phyloP scores from a whole-genome alignment of 2,113 vertebrate species.

The Syngnathus floridae region DNA sequence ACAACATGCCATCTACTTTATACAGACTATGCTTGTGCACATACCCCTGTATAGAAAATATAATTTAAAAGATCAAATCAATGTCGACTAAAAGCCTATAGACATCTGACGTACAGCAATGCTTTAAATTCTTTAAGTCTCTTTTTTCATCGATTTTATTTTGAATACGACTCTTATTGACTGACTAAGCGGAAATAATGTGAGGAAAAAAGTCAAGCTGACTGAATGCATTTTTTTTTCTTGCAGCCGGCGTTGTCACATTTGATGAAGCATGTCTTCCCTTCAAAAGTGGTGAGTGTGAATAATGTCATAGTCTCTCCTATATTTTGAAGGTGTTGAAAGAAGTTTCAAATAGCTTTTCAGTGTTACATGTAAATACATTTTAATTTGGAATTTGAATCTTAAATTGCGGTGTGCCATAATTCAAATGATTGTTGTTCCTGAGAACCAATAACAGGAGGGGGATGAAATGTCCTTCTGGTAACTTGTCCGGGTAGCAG shows the following conservation, averaged over 20 bases:
- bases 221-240: conserved; percentile 37
- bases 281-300: neutral
- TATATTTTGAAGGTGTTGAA: neutral
- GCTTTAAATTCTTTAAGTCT: conserved; percentile 40
- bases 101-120: conserved; percentile 73
- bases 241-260: neutral
- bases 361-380: too few relatives aligned
- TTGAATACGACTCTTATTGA: conserved; percentile 44
- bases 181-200: conserved; percentile 45
- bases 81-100: conserved; percentile 71
- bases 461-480: neutral
- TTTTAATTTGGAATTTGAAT: too few relatives aligned
- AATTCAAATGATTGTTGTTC: neutral
- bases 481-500: neutral
- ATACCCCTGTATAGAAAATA: conserved; percentile 76
- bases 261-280: neutral
- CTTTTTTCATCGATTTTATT: conserved; percentile 29
- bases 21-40: conserved; percentile 71
- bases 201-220: conserved; percentile 31
- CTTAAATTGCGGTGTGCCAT: neutral
- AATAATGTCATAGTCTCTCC: neutral
- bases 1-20: conserved; percentile 79
- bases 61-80: conserved; percentile 72
- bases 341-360: too few relatives aligned
- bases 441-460: neutral